Percentiles rank a stretch among this genome's conserved stretches.
phyloP scores from a whole-genome alignment of 2,113 vertebrate genomes.

The Tragelaphus buxtoni region DNA sequence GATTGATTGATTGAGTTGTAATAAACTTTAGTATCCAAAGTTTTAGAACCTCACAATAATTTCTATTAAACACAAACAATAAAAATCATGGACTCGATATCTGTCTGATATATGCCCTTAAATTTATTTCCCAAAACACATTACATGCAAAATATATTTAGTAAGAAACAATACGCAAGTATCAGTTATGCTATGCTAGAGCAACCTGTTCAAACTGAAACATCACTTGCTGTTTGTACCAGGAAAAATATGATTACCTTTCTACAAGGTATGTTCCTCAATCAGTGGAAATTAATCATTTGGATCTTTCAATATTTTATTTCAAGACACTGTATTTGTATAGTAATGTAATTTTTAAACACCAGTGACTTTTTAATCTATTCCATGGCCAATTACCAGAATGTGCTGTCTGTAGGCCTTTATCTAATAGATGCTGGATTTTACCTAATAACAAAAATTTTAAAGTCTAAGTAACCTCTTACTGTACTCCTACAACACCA shows the following conservation, averaged over 20 bases:
- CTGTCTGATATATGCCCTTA: not conserved
- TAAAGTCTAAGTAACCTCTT: conserved; percentile 76
- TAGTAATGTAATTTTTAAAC: conserved; percentile 40
- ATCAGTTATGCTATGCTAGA: not conserved
- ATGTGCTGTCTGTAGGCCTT: conserved; percentile 52
- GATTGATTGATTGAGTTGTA: not conserved
- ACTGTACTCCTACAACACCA: conserved; percentile 77
- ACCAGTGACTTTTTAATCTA: not conserved
- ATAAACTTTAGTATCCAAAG: not conserved
- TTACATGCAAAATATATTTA: not conserved
- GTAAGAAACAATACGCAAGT: not conserved
- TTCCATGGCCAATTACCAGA: conserved; percentile 46
- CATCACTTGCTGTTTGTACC: not conserved
- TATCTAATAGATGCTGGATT: conserved; percentile 70
- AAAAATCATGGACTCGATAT: not conserved
- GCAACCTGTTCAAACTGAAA: not conserved
- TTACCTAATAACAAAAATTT: conserved; percentile 71
- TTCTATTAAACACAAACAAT: not conserved
- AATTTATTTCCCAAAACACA: not conserved
- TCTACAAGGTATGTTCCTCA: not conserved
- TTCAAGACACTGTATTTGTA: not conserved
- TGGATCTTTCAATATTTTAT: not conserved
- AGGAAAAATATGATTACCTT: not conserved
- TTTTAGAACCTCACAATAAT: not conserved
- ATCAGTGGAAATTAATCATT: not conserved